A percentile compares a stretch with the other conserved stretches of the same genome.
These are phyloP conservation scores for Drosophila orosa DNA, from an alignment of 1,140 invertebrate genomes.

Conservation along the genomic window DNA sequence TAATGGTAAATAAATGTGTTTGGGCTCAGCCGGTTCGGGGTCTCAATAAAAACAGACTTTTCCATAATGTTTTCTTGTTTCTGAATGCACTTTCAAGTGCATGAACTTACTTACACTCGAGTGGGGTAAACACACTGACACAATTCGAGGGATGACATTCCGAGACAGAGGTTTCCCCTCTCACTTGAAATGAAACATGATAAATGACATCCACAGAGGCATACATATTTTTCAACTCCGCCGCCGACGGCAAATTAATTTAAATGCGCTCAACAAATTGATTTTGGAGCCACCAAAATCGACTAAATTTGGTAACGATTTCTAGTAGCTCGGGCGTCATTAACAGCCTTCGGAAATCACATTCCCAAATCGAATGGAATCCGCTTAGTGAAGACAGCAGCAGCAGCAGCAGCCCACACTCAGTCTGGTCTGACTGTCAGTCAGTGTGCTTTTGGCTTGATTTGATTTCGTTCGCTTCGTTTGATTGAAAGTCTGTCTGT, in stretches of 20 bases:
- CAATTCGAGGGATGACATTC: conserved; percentile 8
- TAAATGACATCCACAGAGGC: conserved; percentile 39
- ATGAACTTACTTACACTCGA: conserved; percentile 46
- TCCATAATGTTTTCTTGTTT: conserved; percentile 17
- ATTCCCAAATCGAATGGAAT: conserved; percentile 55
- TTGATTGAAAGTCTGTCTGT: conserved; percentile 63
- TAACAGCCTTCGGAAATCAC: conserved; percentile 55
- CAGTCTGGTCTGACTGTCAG: conserved; percentile 9
- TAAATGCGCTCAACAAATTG: conserved; percentile 70
- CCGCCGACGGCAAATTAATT: conserved; percentile 57
- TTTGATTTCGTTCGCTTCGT: conserved; percentile 33
- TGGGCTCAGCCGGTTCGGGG: neutral
- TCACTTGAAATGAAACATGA: conserved; percentile 55
- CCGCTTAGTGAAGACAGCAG: conserved; percentile 48
- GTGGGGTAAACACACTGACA: conserved; percentile 7
- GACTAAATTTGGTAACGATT: conserved; percentile 57
- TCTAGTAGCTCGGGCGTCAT: conserved; percentile 52
- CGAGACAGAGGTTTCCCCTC: conserved; percentile 2
- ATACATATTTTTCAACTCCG: conserved; percentile 34
- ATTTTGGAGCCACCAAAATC: conserved; percentile 43
- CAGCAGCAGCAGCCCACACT: conserved; percentile 39
- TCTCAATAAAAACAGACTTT: conserved; percentile 20
- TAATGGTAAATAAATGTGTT: conserved; percentile 56
- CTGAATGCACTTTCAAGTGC: conserved; percentile 56
- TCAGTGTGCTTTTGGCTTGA: conserved; percentile 14